These are phyloP conservation scores for Xestia sexstrigata DNA, from an alignment of 2,888 invertebrate genomes.

Conservation along the genomic window DNA sequence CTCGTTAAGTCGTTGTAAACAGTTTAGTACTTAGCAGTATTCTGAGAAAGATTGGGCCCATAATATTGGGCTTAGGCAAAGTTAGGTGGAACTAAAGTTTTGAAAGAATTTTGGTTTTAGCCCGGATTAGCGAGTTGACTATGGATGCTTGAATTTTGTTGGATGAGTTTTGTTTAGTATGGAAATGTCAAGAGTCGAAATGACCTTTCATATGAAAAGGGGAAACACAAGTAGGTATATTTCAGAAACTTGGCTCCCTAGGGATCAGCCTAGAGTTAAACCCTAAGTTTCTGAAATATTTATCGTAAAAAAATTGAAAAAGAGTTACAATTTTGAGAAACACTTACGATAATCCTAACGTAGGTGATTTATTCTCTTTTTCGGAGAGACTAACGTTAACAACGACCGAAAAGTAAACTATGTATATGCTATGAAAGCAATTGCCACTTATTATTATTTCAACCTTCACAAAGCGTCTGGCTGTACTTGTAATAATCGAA, in stretches of 20 bases:
- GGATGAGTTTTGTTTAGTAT: neutral
- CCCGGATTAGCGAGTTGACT: slow-evolving; percentile 6
- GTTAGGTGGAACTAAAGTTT: slow-evolving; percentile 22
- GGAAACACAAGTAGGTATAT: neutral
- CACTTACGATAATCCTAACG: too few species aligned
- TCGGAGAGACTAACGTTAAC: neutral
- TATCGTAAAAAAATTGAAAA: too few species aligned
- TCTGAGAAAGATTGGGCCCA: slow-evolving; percentile 32
- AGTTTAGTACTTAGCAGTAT: slow-evolving; percentile 40
- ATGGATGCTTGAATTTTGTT: neutral
- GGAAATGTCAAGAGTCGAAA: neutral
- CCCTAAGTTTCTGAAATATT: too few species aligned
- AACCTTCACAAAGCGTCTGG: neutral
- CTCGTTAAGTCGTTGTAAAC: slow-evolving; percentile 34
- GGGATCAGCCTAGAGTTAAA: neutral
- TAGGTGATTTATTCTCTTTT: neutral
- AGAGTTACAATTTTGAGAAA: too few species aligned
- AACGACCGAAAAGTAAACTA: neutral
- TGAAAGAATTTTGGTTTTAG: slow-evolving; percentile 29
- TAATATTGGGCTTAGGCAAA: slow-evolving; percentile 31
- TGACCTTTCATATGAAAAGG: too few species aligned
- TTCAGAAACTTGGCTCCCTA: neutral
- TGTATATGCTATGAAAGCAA: neutral
- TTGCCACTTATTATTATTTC: neutral
- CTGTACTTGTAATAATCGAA: neutral